Evolutionary conservation across 1,140 invertebrate genomes (phyloP), one percentile per base, ranked within the genome.

Genomic region (Trichoplusia ni): DNA sequence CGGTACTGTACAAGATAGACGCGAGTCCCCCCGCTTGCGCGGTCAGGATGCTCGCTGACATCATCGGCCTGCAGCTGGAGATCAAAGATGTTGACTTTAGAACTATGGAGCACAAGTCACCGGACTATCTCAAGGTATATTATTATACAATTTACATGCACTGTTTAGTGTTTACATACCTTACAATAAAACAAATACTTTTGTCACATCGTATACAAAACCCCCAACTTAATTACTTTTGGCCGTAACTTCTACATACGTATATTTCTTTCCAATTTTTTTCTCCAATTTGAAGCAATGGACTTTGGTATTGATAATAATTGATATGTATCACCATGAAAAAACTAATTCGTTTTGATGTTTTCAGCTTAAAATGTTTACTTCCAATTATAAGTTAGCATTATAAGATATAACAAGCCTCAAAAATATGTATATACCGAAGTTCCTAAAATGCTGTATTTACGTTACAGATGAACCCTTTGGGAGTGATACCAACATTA

Each of bases 401-500:
- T 16, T 23, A 3, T 29, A 16, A 6, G 37, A 0, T 7, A 8
- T 38, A 13, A 6, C 14, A 38, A n/a, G n/a, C n/a, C n/a, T n/a
- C n/a, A n/a, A n/a, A n/a, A n/a, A n/a, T n/a, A n/a, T n/a, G n/a
- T 40, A 4, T 40, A 16, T 4, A 16, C 6, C 13, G 2, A 21
- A 2, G 23, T 44, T 23, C 11, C 21, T 51, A 18, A 7, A 31
- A 7, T 33, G 1, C n/a, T 33, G 1, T 13, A 13, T 53, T 8
- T 37, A 14, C 9, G 14, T 60, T 46, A 1, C 69, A 84, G 81
- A 68, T 81, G 9, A 84, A 84, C 49, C 80, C 80, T 0, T 73
- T 81, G 68, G 71, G 71, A 3, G 78, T 78, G 0, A 49, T 82
- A 21, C 82, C 82, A 0, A 64, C 76, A 7, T 27, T 84, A 7